Conservation (phyloP, 2,797 vertebrate genomes). For the Neopelma chrysocephalum region DNA sequence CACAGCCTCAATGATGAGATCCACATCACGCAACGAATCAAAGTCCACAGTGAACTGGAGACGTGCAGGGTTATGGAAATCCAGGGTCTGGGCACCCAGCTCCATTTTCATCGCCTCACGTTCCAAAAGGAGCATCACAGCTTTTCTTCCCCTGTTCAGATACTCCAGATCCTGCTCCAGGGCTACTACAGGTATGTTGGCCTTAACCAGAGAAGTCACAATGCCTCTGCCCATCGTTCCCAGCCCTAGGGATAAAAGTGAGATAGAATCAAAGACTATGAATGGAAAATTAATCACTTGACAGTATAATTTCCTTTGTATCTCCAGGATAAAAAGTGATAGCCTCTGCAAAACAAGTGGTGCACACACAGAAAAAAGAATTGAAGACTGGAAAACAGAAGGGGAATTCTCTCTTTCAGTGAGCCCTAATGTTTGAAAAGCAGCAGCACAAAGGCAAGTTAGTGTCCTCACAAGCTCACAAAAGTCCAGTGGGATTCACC, state of each 20-base stretch:
- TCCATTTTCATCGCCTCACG: slow-evolving; percentile 79
- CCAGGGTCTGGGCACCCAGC: neutral
- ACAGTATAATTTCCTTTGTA: neutral
- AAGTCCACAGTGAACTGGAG: slow-evolving; percentile 80
- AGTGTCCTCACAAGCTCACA: neutral
- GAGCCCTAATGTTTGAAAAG: neutral
- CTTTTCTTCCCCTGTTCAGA: slow-evolving; percentile 77
- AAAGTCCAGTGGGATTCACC: neutral
- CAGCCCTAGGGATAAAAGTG: slow-evolving; percentile 80
- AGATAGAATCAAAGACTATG: slow-evolving; percentile 2
- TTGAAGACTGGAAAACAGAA: neutral
- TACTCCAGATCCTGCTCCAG: slow-evolving; percentile 85
- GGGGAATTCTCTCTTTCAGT: neutral
- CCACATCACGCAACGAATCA: slow-evolving; percentile 73
- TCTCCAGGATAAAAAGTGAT: neutral
- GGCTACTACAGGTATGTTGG: slow-evolving; percentile 85
- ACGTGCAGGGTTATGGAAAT: slow-evolving; percentile 33
- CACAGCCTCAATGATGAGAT: slow-evolving; percentile 92
- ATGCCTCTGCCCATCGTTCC: slow-evolving; percentile 96
- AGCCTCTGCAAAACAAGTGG: neutral
- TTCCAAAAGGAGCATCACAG: slow-evolving; percentile 79
- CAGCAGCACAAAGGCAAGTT: neutral
- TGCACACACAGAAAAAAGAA: neutral
- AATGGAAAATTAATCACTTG: neutral
- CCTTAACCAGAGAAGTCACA: slow-evolving; percentile 80